Conservation (phyloP, 2,797 vertebrate species). For the Parambassis ranga region DNA sequence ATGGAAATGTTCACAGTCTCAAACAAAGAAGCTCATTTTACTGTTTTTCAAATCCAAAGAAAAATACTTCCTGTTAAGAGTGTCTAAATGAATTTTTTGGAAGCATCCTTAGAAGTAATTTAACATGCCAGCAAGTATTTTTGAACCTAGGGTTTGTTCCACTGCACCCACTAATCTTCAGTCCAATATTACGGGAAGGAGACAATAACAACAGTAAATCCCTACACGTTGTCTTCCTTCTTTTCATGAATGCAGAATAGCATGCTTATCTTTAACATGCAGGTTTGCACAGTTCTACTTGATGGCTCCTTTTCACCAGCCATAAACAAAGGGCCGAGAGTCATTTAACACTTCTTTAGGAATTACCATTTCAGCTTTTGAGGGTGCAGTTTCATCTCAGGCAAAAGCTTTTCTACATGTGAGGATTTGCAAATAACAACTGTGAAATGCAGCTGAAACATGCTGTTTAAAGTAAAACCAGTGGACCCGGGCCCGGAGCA, state of each 20-base stretch:
- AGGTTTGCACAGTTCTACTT: conserved; percentile 61
- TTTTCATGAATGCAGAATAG: conserved; percentile 49
- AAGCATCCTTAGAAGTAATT: conserved; percentile 22
- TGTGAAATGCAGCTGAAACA: conserved; percentile 64
- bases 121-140: conserved; percentile 30
- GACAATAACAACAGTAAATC: conserved; percentile 50
- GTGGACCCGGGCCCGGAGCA: conserved; percentile 39
- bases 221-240: conserved; percentile 26
- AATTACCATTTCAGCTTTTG: conserved; percentile 60
- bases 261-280: conserved; percentile 67
- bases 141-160: conserved; percentile 28
- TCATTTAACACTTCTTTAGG: conserved; percentile 58
- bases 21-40: neutral
- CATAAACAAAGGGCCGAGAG: conserved; percentile 59
- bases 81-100: neutral
- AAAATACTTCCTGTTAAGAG: neutral
- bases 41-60: neutral
- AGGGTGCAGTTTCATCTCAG: conserved; percentile 31
- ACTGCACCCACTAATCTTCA: conserved; percentile 44
- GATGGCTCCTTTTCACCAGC: conserved; percentile 44
- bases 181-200: conserved; percentile 34
- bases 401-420: conserved; percentile 31
- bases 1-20: neutral
- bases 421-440: conserved; percentile 66
- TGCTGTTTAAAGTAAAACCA: conserved; percentile 52